Evolutionary conservation across 2,888 invertebrate species (phyloP), one percentile per base, ranked within the genome.

Genomic region (Morpho achilles): DNA sequence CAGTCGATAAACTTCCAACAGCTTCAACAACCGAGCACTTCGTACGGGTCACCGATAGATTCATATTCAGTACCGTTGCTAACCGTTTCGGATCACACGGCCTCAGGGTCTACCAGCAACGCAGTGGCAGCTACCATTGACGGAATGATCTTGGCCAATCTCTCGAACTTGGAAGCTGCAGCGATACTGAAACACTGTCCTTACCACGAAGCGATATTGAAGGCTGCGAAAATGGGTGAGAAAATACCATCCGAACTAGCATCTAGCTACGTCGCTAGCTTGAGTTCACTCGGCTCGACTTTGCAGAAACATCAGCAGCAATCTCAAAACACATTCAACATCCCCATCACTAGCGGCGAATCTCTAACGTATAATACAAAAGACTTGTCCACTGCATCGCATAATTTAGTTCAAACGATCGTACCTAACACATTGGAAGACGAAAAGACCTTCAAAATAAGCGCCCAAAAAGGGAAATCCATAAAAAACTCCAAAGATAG

Each of bases 11-110:
- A 81, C 45, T 93, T 92, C 82, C 91, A 92, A 23, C 60, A 53
- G 67, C 62, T 67, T 0, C 69, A 73, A 45, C 62, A 63, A n/a
- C 87, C 87, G 0, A 83, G 76, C 45, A 80, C 73, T 50, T 63
- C 77, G 0, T 89, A 89, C 49, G 87, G 91, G 0, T 91, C 89
- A 40, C 86, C 90, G 0, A 78, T 91, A 16, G 91, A 91, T 56
- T 92, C 92, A 3, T 92, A 93, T 59, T 84, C 91, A 1, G 91
- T 77, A 0, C 92, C 92, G 0, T 68, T 92, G 10, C 70, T 87
- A 8, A 86, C 89, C 10, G 84, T 92, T 0, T 87, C 90, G 39
- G 92, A 92, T 49, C 88, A 91, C 53, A 87, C 91, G 8, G 88
- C 87, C 1, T 82, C 91, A 22, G 91, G 87, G 0, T 91, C 91